Evolutionary conservation across 1,140 invertebrate genomes (phyloP).

Genomic region (Aplysia californica): DNA sequence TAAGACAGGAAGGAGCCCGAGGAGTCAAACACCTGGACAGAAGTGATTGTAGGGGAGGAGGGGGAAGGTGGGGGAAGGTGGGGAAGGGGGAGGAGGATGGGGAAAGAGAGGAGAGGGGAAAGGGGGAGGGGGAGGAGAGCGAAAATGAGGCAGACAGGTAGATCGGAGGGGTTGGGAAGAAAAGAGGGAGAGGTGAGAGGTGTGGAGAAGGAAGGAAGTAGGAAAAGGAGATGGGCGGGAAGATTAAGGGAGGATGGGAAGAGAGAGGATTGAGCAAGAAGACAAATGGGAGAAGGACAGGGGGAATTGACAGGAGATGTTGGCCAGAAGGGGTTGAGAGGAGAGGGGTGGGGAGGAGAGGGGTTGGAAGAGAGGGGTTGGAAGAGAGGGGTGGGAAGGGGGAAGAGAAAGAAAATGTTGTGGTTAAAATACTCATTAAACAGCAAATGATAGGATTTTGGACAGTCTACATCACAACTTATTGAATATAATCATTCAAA

Average conservation of each 20-base stretch:
- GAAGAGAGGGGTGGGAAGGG: not conserved
- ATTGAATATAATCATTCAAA: too few species aligned
- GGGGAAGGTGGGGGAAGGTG: not conserved
- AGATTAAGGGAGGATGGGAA: not conserved
- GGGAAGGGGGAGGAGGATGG: not conserved
- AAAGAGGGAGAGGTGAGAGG: not conserved
- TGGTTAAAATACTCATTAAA: not conserved
- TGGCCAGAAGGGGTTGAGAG: too few species aligned
- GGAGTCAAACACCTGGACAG: slow-evolving; percentile 71
- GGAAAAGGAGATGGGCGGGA: not conserved
- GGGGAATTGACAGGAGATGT: too few species aligned
- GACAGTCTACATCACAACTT: too few species aligned
- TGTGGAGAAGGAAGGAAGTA: not conserved
- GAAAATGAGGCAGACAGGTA: not conserved
- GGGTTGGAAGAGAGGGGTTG: not conserved
- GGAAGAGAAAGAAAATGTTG: not conserved
- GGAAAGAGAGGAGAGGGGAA: not conserved
- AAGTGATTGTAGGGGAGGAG: not conserved
- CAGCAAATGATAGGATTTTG: too few species aligned
- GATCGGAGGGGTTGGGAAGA: not conserved
- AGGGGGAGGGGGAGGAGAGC: not conserved
- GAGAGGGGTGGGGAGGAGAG: too few species aligned
- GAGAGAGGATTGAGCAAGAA: too few species aligned
- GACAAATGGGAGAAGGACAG: too few species aligned
- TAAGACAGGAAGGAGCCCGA: slow-evolving; percentile 72